Conservation (phyloP, 2,113 vertebrate genomes). For the Elachura formosa region DNA sequence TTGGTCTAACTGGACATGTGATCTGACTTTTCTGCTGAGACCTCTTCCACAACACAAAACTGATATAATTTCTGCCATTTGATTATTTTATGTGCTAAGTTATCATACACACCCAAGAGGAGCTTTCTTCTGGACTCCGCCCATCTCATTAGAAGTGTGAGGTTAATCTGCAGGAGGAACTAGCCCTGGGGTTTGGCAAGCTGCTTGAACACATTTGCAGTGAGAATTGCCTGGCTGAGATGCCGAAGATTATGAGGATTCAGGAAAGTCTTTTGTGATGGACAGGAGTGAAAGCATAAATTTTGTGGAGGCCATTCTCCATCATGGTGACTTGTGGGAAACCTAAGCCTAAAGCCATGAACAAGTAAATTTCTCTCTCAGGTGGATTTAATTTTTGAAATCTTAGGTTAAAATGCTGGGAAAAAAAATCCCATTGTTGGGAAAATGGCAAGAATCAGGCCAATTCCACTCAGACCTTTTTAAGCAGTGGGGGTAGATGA, state of each 20-base stretch:
- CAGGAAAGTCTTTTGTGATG: neutral
- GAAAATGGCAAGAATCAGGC: neutral
- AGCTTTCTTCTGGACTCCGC: neutral
- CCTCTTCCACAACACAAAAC: neutral
- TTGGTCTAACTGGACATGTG: neutral
- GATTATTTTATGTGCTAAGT: neutral
- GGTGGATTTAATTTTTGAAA: neutral
- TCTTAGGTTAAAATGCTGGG: neutral
- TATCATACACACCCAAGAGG: neutral
- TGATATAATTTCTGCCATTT: neutral
- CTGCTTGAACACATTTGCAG: neutral
- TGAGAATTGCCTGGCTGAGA: neutral
- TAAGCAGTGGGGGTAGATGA: neutral
- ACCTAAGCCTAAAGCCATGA: neutral
- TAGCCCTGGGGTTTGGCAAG: neutral
- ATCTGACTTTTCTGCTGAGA: constrained; percentile 48
- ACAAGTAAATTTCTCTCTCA: neutral
- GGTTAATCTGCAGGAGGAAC: neutral
- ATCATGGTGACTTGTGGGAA: neutral
- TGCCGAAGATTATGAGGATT: neutral
- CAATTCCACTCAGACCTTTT: neutral
- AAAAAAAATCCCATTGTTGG: no score
- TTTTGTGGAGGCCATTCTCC: neutral
- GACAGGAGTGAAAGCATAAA: neutral
- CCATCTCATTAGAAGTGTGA: neutral